A percentile compares a stretch with the other conserved stretches of the same genome.
Evolutionary conservation across 2,888 invertebrate genomes (phyloP).

Genomic region (Tiliacea aurago): DNA sequence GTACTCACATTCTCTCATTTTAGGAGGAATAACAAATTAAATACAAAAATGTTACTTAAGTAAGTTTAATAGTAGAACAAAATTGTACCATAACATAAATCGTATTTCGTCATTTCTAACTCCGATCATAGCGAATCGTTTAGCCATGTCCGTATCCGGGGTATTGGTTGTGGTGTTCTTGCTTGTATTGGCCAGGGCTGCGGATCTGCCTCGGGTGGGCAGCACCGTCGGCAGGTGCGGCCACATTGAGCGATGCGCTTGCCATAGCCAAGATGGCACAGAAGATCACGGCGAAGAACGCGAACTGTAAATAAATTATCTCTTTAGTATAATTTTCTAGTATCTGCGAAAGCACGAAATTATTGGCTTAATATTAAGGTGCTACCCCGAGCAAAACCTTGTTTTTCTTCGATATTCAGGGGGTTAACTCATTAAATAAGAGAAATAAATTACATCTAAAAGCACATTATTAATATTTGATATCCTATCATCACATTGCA

Average conservation of each 20-base stretch:
- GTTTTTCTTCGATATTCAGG: no score
- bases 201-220: no score
- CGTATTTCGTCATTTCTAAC: not conserved
- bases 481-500: no score
- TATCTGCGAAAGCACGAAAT: no score
- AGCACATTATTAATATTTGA: no score
- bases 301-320: not conserved
- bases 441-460: no score
- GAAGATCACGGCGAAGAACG: not conserved
- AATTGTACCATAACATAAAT: not conserved
- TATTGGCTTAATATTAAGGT: no score
- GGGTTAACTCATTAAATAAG: no score
- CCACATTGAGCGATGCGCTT: not conserved
- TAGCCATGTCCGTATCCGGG: not conserved
- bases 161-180: not conserved
- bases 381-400: no score
- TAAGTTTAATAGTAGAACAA: not conserved
- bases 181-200: no score
- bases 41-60: not conserved
- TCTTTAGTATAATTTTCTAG: no score
- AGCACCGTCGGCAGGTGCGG: not conserved
- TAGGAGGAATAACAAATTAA: not conserved
- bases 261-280: not conserved
- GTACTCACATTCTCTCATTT: not conserved
- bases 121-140: no score